phyloP scores from a whole-genome alignment of 2,113 vertebrate species.

The Platysternon megacephalum region DNA sequence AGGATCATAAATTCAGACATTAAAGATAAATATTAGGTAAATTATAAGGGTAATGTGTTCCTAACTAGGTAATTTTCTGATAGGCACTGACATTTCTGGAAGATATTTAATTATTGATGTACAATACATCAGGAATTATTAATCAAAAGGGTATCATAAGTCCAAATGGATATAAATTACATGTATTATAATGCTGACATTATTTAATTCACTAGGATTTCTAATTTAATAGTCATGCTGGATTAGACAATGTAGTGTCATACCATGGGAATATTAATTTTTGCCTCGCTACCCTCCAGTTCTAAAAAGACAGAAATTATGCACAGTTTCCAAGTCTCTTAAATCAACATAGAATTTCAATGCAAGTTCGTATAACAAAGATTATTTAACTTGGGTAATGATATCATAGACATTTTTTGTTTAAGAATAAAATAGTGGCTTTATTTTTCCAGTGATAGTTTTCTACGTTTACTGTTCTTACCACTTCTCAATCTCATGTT shows the following conservation, averaged over 20 bases:
- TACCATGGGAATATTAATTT: constrained; percentile 48
- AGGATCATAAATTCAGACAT: constrained; percentile 46
- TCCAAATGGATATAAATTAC: constrained; percentile 64
- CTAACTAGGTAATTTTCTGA: constrained; percentile 66
- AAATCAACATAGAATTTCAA: not conserved
- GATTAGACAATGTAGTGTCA: constrained; percentile 18
- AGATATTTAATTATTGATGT: constrained; percentile 67
- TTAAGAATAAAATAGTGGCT: not conserved
- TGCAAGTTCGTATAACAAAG: not conserved
- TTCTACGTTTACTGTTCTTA: not conserved
- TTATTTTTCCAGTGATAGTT: not conserved
- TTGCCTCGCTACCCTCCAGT: constrained; percentile 8
- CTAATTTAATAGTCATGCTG: constrained; percentile 38
- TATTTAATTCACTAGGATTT: constrained; percentile 57
- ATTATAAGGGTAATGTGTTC: constrained; percentile 58
- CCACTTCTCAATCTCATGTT: not conserved
- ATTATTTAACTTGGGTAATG: not conserved
- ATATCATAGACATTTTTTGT: not conserved
- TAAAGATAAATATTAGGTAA: constrained; percentile 69
- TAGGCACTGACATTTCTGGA: constrained; percentile 67
- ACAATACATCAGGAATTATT: constrained; percentile 58
- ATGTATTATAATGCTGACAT: constrained; percentile 61
- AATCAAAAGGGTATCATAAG: constrained; percentile 57
- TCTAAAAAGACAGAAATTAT: constrained; percentile 7
- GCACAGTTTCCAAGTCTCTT: constrained; percentile 17